Conservation (phyloP, 2,797 vertebrate species). For the Phaenicophaeus curvirostris region DNA sequence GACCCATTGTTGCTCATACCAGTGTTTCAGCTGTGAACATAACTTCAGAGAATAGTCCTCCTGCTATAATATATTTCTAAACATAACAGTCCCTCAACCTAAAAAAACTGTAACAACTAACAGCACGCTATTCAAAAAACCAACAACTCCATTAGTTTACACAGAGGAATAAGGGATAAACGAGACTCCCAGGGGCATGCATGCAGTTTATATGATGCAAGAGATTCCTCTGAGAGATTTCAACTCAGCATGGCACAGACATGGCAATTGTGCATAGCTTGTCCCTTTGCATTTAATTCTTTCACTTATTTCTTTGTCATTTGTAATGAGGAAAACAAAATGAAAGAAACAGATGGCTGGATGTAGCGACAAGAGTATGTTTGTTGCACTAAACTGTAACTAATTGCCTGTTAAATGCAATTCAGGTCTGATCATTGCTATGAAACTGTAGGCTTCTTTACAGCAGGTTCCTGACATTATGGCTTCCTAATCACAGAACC, state of each 20-base stretch:
- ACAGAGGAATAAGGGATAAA: not conserved
- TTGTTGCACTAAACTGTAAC: constrained; percentile 8
- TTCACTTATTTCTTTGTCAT: not conserved
- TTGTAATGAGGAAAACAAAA: constrained; percentile 12
- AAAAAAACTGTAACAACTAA: not conserved
- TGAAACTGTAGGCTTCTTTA: not conserved
- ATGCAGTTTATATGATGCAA: not conserved
- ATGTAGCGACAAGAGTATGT: not conserved
- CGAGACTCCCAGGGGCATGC: not conserved
- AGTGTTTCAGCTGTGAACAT: not conserved
- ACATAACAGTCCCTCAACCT: not conserved
- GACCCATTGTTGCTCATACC: not conserved
- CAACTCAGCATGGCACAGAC: not conserved
- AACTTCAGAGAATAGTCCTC: not conserved
- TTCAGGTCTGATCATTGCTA: not conserved
- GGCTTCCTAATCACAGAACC: not conserved
- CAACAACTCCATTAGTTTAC: not conserved
- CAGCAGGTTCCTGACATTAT: not conserved
- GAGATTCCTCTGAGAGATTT: not conserved
- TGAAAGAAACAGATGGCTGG: not conserved
- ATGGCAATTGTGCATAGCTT: not conserved
- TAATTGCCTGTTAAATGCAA: not conserved
- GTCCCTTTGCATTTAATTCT: not conserved
- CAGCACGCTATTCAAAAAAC: not conserved
- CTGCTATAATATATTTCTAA: not conserved